Evolutionary conservation across 37 sponge, comb jelly and placozoan species (phyloP), one percentile per base, ranked within the genome.

Genomic region (Spongia lamella): DNA sequence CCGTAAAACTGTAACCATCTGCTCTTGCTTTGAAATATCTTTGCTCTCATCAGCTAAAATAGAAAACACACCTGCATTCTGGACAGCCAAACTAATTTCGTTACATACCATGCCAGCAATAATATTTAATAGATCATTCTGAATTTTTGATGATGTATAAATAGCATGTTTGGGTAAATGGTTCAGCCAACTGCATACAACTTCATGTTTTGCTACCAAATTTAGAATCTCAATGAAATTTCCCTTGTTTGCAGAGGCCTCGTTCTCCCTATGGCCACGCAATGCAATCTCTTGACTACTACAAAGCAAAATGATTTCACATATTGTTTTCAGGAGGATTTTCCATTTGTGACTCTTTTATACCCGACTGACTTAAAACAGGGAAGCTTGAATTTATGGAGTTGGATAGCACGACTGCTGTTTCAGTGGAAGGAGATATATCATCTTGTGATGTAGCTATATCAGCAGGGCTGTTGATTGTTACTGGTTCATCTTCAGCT

Each of bases 261-360:
- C 75, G 17, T 72, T 37, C 64, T 88, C 89, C 50, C 70, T 56
- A 75, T 88, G 89, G 49, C 89, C 83, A 59, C 75, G 74, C 26
- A 82, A 64, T 53, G 83, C 73, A 64, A 82, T 82, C 47, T 88
- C 89, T 63, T 70, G 89, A 49, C 69, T 68, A 53, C 83, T 77
- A 52, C 89, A 88, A 1, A 82, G 64, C 19, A 86, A 73, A 32
- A 88, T 60, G 40, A 81, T 69, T 63, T 88, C 88, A 63, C 73
- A 64, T 36, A 88, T 14, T 24, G 67, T 88, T 65, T 73, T 82
- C 65, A 88, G 55, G n/a, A n/a, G n/a, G n/a, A n/a, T n/a, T n/a
- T n/a, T n/a, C n/a, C n/a, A n/a, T n/a, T 70, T 87, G 73, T 38
- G 54, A 22, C 54, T 79, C 61, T 15, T 36, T 43, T 43, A 5